Percentiles rank a stretch among this genome's conserved stretches.
Conservation (phyloP, 2,797 vertebrate species). For the Avahi laniger region DNA sequence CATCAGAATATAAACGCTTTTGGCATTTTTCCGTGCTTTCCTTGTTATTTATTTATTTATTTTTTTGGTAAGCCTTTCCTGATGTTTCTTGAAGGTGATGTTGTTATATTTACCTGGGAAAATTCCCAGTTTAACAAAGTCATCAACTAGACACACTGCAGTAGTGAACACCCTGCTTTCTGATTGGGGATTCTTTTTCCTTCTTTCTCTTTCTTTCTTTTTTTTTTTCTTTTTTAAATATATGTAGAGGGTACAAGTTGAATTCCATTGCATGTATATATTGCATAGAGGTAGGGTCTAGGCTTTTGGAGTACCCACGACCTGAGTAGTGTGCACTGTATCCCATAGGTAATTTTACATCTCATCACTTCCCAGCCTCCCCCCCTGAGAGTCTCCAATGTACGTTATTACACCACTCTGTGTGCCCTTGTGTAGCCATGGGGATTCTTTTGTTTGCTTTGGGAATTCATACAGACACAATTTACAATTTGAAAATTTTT, state of each 20-base stretch:
- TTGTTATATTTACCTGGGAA: background rate
- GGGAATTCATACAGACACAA: background rate
- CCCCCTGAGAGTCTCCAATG: no score
- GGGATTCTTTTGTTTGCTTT: slow-evolving; percentile 22
- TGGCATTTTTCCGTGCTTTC: background rate
- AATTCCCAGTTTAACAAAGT: slow-evolving; percentile 1
- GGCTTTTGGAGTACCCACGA: background rate
- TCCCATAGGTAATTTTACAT: background rate
- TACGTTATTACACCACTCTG: no score
- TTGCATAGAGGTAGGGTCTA: background rate
- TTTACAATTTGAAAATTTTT: background rate
- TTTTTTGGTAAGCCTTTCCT: background rate
- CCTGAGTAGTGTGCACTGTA: no score
- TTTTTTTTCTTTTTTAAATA: background rate
- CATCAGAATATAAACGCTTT: background rate
- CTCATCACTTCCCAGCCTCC: background rate
- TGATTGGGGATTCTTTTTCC: background rate
- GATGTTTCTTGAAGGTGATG: background rate
- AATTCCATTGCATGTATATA: background rate
- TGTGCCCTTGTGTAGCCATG: no score
- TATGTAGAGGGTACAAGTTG: background rate
- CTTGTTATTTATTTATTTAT: background rate
- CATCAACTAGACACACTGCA: background rate
- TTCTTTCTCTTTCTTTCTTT: background rate
- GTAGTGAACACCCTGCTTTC: background rate